Percentiles rank a stretch among this genome's conserved stretches.
Conservation (phyloP, 1,140 invertebrate genomes). For the Drosophila pruinosa region DNA sequence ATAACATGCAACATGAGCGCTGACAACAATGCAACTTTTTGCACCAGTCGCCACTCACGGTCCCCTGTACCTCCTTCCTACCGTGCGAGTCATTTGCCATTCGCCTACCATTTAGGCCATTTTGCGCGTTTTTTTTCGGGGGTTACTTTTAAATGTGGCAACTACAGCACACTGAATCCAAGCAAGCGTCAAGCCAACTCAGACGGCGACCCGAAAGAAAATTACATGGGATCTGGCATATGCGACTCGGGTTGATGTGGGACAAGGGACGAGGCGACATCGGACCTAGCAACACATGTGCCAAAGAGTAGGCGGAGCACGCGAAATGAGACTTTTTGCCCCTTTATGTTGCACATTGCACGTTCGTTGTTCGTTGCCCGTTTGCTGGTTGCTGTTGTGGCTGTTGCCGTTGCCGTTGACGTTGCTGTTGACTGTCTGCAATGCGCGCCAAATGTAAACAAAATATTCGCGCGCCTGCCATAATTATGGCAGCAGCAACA, state of each 20-base stretch:
- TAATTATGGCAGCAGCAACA: constrained; percentile 71
- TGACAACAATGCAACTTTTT: constrained; percentile 75
- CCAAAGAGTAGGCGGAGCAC: constrained; percentile 75
- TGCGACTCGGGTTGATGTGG: neutral
- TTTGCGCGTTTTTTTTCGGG: constrained; percentile 61
- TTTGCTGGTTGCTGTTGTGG: constrained; percentile 25
- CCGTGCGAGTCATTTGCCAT: neutral
- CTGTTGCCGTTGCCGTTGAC: constrained; percentile 25
- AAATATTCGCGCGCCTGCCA: constrained; percentile 81
- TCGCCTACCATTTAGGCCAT: constrained; percentile 62
- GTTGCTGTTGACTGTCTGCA: constrained; percentile 67
- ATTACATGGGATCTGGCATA: constrained; percentile 33
- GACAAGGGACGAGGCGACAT: constrained; percentile 18
- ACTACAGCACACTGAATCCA: constrained; percentile 10
- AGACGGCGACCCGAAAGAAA: constrained; percentile 62
- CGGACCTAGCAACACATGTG: constrained; percentile 34
- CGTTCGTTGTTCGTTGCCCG: too few species aligned
- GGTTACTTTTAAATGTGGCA: constrained; percentile 37
- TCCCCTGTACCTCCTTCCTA: neutral
- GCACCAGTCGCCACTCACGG: constrained; percentile 24
- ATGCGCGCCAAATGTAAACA: constrained; percentile 79
- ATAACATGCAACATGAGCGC: constrained; percentile 64
- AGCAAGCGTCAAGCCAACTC: constrained; percentile 42
- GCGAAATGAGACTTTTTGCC: constrained; percentile 67
- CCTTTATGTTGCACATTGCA: constrained; percentile 10